phyloP scores from a whole-genome alignment of 2,888 invertebrate species.

The Synergus itoensis region DNA sequence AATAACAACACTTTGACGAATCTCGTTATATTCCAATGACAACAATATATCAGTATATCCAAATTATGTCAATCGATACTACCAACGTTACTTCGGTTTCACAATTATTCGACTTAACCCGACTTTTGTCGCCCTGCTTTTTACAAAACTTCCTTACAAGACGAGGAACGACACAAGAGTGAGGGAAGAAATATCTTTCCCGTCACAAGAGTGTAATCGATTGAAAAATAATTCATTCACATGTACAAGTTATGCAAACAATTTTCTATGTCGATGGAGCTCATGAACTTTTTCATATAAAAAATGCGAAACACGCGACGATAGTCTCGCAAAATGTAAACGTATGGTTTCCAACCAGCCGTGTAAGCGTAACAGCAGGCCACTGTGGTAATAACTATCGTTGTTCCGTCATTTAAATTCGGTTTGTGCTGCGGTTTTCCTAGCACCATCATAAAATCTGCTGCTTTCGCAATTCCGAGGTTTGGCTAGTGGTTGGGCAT shows the following conservation, averaged over 20 bases:
- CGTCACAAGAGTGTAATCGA: slow-evolving; percentile 16
- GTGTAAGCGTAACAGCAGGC: slow-evolving; percentile 49
- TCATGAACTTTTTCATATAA: slow-evolving; percentile 34
- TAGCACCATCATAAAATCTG: slow-evolving; percentile 49
- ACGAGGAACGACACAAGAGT: too few species aligned
- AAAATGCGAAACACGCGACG: slow-evolving; percentile 36
- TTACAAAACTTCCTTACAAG: too few species aligned
- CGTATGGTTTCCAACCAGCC: slow-evolving; percentile 44
- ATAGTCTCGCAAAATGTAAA: slow-evolving; percentile 39
- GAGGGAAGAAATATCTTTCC: too few species aligned
- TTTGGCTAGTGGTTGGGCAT: slow-evolving; percentile 47
- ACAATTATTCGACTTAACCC: too few species aligned
- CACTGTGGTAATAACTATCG: slow-evolving; percentile 50
- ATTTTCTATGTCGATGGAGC: slow-evolving; percentile 13
- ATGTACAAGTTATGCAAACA: slow-evolving; percentile 8
- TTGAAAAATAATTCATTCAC: not conserved
- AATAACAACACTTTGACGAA: too few species aligned
- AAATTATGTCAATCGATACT: too few species aligned
- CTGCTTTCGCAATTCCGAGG: slow-evolving; percentile 51
- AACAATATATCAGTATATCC: too few species aligned
- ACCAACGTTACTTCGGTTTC: too few species aligned
- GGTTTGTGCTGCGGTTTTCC: slow-evolving; percentile 49
- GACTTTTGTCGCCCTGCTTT: too few species aligned
- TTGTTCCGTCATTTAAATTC: slow-evolving; percentile 56
- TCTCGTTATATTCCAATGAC: too few species aligned